Evolutionary conservation across 2,888 invertebrate genomes (phyloP).

Genomic region (Caenorhabditis sp.): DNA sequence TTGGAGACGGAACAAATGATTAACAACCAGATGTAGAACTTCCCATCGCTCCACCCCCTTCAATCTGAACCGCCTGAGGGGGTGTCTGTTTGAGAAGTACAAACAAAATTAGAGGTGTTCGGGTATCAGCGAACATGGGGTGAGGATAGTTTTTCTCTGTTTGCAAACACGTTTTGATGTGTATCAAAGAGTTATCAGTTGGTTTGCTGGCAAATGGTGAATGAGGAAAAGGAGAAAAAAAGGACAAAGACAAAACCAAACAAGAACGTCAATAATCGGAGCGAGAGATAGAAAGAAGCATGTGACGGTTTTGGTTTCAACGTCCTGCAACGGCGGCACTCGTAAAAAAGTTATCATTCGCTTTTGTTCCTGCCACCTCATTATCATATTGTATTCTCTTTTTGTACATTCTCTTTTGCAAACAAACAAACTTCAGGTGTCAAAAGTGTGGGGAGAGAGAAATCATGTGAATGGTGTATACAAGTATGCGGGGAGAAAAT

Average conservation of each 20-base stretch:
- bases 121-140: conserved; percentile 55
- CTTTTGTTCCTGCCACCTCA: conserved; percentile 14
- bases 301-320: conserved; percentile 47
- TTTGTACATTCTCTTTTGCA: conserved; percentile 26
- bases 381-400: conserved; percentile 36
- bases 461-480: conserved; percentile 22
- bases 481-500: conserved; percentile 30
- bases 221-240: conserved; percentile 21
- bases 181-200: conserved; percentile 45
- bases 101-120: conserved; percentile 57
- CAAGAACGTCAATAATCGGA: conserved; percentile 53
- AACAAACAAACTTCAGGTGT: conserved; percentile 34
- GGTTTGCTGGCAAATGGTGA: conserved; percentile 4
- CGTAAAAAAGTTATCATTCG: conserved; percentile 34
- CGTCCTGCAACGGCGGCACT: conserved; percentile 37
- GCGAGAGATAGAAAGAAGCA: conserved; percentile 17
- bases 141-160: conserved; percentile 34
- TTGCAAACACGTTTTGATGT: conserved; percentile 44
- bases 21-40: conserved; percentile 19
- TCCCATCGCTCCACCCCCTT: conserved; percentile 1
- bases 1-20: conserved; percentile 19
- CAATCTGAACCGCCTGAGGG: background rate
- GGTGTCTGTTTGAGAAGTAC: conserved; percentile 43
- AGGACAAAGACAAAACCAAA: conserved; percentile 43
- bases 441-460: conserved; percentile 3